A percentile compares a stretch with the other conserved stretches of the same genome.
Evolutionary conservation across 2,113 vertebrate species (phyloP).

Genomic region (Puntigrus tetrazona): DNA sequence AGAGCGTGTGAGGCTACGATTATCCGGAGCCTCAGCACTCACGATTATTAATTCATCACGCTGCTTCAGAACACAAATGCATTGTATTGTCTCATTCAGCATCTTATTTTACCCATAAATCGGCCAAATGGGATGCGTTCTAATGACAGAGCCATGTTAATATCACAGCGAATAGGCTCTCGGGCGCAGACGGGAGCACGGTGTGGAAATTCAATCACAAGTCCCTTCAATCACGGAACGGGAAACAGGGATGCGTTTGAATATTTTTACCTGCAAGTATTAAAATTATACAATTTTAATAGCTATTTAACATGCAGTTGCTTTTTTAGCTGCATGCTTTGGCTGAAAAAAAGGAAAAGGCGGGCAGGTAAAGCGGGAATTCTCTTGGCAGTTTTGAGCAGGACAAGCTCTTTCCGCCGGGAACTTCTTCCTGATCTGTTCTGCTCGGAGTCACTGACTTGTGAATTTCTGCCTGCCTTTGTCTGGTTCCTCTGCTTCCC

Average conservation of each 20-base stretch:
- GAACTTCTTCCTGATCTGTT: conserved; percentile 64
- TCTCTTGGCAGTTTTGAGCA: conserved; percentile 82
- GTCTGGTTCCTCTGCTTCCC: neutral
- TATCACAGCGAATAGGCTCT: conserved; percentile 86
- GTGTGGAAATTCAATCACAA: conserved; percentile 94
- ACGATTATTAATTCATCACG: conserved; percentile 91
- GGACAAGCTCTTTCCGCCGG: conserved; percentile 80
- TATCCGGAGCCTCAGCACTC: conserved; percentile 80
- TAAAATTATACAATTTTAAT: conserved; percentile 87
- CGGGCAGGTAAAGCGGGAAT: conserved; percentile 77
- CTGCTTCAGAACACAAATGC: conserved; percentile 87
- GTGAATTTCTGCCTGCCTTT: conserved; percentile 24
- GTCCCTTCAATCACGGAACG: conserved; percentile 88
- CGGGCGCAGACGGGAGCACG: conserved; percentile 82
- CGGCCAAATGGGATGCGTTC: conserved; percentile 82
- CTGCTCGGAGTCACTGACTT: conserved; percentile 46
- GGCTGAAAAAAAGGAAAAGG: conserved; percentile 30
- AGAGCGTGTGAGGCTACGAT: conserved; percentile 67
- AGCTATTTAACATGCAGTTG: conserved; percentile 84
- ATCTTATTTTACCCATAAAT: conserved; percentile 84
- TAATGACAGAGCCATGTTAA: conserved; percentile 95
- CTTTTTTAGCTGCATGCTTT: conserved; percentile 75
- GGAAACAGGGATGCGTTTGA: conserved; percentile 86
- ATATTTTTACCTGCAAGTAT: conserved; percentile 88
- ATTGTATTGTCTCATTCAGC: conserved; percentile 90